Conservation (phyloP, 2,113 vertebrate species). For the Onychostoma macrolepis region DNA sequence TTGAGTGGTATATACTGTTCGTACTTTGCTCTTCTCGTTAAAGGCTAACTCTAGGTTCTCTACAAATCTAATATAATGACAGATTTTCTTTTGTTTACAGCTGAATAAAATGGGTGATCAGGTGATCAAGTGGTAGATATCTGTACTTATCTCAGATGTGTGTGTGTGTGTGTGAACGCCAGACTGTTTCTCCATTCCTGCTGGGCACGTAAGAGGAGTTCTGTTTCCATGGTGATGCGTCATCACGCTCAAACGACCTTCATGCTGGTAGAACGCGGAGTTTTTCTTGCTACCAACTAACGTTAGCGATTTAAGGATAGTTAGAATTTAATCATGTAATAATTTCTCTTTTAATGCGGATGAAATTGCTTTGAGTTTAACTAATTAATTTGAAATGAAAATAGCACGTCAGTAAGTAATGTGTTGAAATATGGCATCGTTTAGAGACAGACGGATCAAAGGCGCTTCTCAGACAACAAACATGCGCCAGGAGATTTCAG, state of each 20-base stretch:
- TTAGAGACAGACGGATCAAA: slow-evolving; percentile 6
- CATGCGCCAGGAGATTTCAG: slow-evolving; percentile 43
- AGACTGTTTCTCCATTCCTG: background rate
- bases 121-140: background rate
- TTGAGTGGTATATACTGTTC: background rate
- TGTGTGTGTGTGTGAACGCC: background rate
- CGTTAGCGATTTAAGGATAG: no score
- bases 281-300: background rate
- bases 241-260: slow-evolving; percentile 28
- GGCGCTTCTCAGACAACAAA: background rate
- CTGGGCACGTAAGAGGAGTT: slow-evolving; percentile 41
- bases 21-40: no score
- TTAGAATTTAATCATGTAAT: background rate
- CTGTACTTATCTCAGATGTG: background rate
- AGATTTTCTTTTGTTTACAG: background rate
- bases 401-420: background rate
- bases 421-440: background rate
- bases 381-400: background rate
- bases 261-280: background rate
- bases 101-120: background rate
- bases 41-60: background rate
- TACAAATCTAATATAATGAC: background rate
- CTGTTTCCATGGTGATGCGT: slow-evolving; percentile 59
- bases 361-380: background rate
- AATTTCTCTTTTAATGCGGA: background rate